Evolutionary conservation across 2,888 invertebrate species (phyloP).

Genomic region (Dynastes maya): DNA sequence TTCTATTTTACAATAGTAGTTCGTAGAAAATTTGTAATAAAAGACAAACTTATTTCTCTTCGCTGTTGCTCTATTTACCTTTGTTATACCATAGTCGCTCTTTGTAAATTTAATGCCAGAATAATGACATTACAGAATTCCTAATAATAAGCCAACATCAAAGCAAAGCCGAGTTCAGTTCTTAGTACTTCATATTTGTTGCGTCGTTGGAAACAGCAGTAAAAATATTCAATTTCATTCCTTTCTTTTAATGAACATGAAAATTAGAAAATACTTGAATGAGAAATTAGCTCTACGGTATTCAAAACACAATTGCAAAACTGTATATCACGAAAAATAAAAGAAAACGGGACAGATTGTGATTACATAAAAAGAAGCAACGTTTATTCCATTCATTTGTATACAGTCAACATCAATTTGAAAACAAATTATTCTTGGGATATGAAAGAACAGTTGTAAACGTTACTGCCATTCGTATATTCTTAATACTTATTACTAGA

Average conservation of each 20-base stretch:
- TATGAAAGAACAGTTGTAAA: no score
- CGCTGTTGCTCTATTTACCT: constrained; percentile 4
- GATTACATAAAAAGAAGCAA: not conserved
- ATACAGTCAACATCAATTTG: no score
- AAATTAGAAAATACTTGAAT: constrained; percentile 27
- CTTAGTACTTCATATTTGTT: not conserved
- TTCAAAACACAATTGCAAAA: not conserved
- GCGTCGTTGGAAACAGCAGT: constrained; percentile 17
- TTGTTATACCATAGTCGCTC: constrained; percentile 10
- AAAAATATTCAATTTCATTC: constrained; percentile 39
- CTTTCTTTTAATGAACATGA: constrained; percentile 31
- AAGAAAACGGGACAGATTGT: no score
- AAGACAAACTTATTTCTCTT: constrained; percentile 6
- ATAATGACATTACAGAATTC: constrained; percentile 49
- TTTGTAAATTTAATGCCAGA: constrained; percentile 48
- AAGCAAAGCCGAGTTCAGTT: constrained; percentile 15
- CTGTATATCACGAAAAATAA: no score
- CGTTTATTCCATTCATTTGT: not conserved
- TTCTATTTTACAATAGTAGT: not conserved
- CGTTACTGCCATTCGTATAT: no score
- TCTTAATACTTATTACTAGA: no score
- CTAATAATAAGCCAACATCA: constrained; percentile 50
- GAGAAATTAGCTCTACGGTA: not conserved
- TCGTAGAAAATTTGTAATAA: constrained; percentile 32
- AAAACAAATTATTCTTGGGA: no score